phyloP scores from a whole-genome alignment of 2,113 vertebrate genomes.

The Cephalophus harveyi region DNA sequence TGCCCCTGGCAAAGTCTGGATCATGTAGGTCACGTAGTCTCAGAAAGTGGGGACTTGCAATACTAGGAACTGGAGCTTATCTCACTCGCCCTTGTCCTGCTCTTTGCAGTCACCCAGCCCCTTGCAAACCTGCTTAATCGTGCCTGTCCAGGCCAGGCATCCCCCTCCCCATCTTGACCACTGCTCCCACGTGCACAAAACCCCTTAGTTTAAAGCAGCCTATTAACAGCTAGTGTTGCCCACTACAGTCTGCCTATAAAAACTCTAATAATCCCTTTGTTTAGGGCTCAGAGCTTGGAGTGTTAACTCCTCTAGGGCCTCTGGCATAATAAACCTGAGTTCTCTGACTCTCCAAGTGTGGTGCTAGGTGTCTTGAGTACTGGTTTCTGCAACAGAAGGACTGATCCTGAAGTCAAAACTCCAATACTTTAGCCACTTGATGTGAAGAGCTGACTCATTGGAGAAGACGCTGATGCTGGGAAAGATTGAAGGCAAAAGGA shows the following conservation, averaged over 20 bases:
- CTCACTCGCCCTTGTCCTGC: neutral
- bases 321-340: neutral
- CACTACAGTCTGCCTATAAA: neutral
- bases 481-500: neutral
- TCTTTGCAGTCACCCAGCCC: neutral
- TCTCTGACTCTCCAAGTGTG: fast-evolving
- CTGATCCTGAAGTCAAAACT: neutral
- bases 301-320: neutral
- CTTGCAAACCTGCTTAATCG: neutral
- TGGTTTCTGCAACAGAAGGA: neutral
- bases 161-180: neutral
- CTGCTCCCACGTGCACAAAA: fast-evolving
- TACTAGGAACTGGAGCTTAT: neutral
- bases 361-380: neutral
- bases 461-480: neutral
- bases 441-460: neutral
- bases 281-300: neutral
- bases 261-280: neutral
- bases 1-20: neutral
- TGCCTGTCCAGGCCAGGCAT: neutral
- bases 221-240: neutral
- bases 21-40: neutral
- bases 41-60: neutral
- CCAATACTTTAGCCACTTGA: neutral
- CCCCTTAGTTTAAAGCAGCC: neutral